Percentiles rank a stretch among this genome's conserved stretches.
Conservation (phyloP, 2,888 invertebrate genomes). For the Helleia helle region DNA sequence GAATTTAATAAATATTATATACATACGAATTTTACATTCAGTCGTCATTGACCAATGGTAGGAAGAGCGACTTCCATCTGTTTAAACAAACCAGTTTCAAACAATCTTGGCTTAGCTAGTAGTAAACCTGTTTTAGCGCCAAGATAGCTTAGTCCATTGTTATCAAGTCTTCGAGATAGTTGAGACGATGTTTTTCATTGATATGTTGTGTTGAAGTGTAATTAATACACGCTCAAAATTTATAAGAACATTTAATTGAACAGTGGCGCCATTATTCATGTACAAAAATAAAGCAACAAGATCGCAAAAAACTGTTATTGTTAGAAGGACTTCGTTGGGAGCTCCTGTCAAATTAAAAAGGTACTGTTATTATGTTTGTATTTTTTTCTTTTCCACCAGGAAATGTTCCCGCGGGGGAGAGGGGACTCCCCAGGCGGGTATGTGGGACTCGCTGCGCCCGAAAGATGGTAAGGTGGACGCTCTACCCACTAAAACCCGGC, state of each 20-base stretch:
- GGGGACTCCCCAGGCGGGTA: no score
- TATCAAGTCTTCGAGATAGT: background rate
- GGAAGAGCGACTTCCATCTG: no score
- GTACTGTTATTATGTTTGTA: background rate
- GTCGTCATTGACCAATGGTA: no score
- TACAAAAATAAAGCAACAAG: background rate
- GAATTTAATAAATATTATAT: no score
- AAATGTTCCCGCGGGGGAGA: no score
- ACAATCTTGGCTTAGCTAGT: background rate
- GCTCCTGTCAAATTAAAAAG: background rate
- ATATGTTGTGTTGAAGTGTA: background rate
- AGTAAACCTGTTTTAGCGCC: background rate
- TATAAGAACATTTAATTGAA: no score
- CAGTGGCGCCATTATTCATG: background rate
- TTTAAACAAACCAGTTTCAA: slow-evolving; percentile 2
- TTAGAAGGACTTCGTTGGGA: background rate
- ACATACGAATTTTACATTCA: no score
- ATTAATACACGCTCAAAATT: no score
- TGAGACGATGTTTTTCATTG: background rate
- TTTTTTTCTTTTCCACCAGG: no score
- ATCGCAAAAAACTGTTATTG: background rate
- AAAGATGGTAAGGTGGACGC: no score
- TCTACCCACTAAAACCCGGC: no score
- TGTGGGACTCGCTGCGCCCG: no score
- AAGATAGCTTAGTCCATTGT: background rate